A percentile compares a stretch with the other conserved stretches of the same genome.
Conservation (phyloP, 2,888 invertebrate genomes). For the Philereme transversata region DNA sequence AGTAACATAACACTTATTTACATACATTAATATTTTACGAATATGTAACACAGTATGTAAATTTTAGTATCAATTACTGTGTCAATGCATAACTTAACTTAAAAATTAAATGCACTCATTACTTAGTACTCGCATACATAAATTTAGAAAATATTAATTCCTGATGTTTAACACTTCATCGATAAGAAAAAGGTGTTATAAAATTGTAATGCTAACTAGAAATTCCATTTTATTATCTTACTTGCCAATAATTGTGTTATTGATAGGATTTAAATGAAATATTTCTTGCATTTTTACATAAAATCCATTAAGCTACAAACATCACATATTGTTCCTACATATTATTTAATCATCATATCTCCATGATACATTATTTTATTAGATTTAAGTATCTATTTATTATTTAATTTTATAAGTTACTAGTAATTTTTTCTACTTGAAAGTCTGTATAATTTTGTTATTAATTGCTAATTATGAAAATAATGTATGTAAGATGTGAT, state of each 20-base stretch:
- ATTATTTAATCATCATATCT: slow-evolving; percentile 58
- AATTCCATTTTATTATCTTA: slow-evolving; percentile 57
- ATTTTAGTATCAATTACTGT: slow-evolving; percentile 1
- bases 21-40: slow-evolving; percentile 8
- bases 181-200: slow-evolving; percentile 18
- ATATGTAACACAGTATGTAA: slow-evolving; percentile 13
- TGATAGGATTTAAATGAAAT: slow-evolving; percentile 46
- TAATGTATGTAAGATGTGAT: slow-evolving; percentile 78
- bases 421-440: slow-evolving; percentile 61
- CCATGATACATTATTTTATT: slow-evolving; percentile 52
- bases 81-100: slow-evolving; percentile 18
- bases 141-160: slow-evolving; percentile 40
- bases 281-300: slow-evolving; percentile 50
- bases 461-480: slow-evolving; percentile 71
- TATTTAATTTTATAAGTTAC: slow-evolving; percentile 67
- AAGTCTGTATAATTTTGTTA: slow-evolving; percentile 76
- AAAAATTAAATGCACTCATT: slow-evolving; percentile 46
- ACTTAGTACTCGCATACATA: slow-evolving; percentile 18
- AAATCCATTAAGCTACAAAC: slow-evolving; percentile 51
- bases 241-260: slow-evolving; percentile 71
- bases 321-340: slow-evolving; percentile 73
- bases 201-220: slow-evolving; percentile 35
- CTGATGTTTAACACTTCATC: slow-evolving; percentile 39
- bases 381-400: slow-evolving; percentile 61
- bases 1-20: slow-evolving; percentile 17